Percentiles rank a stretch among this genome's conserved stretches.
Evolutionary conservation across 2,797 vertebrate genomes (phyloP).

Genomic region (Acanthopagrus latus): DNA sequence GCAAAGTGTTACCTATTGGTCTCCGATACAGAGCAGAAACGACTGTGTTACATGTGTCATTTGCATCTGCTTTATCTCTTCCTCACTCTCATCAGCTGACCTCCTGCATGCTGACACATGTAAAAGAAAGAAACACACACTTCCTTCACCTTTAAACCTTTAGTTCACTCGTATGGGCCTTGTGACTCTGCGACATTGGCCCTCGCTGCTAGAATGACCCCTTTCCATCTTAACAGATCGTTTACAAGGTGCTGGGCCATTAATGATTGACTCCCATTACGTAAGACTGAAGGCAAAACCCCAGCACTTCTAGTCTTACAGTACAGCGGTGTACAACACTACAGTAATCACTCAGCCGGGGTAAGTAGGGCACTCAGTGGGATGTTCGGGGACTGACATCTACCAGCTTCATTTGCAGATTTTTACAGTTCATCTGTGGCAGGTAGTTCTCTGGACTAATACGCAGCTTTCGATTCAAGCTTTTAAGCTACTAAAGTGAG

Average conservation of each 20-base stretch:
- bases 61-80: background rate
- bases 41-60: too few species aligned
- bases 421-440: conserved; percentile 9
- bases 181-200: conserved; percentile 38
- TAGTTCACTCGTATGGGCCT: conserved; percentile 24
- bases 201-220: conserved; percentile 33
- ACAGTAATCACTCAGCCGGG: conserved; percentile 56
- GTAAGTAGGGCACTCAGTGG: conserved; percentile 52
- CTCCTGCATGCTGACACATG: conserved; percentile 2
- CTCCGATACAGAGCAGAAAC: background rate
- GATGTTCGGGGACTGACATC: conserved; percentile 32
- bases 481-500: conserved; percentile 11
- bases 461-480: background rate
- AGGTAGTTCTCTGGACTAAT: background rate
- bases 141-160: conserved; percentile 30
- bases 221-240: conserved; percentile 58
- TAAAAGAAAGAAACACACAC: background rate
- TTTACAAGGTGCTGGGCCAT: conserved; percentile 70
- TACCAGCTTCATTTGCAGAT: conserved; percentile 40
- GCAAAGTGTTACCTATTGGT: background rate
- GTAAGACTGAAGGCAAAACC: conserved; percentile 54
- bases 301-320: conserved; percentile 64
- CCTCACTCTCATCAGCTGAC: conserved; percentile 11
- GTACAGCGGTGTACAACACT: conserved; percentile 45
- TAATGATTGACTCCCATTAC: conserved; percentile 80